These are phyloP conservation scores for Brachionus angularis DNA, from an alignment of 1,140 invertebrate genomes.

Conservation along the genomic window DNA sequence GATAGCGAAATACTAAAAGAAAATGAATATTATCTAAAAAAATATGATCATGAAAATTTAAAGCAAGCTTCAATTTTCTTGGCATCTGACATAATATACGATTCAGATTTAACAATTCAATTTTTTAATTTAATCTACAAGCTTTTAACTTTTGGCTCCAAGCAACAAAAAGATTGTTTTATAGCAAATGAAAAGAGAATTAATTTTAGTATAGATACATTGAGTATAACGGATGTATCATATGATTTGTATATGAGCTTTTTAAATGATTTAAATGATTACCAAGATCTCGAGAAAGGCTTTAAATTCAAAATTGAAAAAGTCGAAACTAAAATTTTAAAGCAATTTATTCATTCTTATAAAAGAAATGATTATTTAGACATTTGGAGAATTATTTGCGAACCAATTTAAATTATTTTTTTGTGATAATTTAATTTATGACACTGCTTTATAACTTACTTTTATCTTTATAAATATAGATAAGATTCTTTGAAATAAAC, in stretches of 20 bases:
- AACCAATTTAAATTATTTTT: no score
- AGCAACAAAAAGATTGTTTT: not conserved
- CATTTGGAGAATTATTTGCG: conserved; percentile 11
- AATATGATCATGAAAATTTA: not conserved
- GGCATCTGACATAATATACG: conserved; percentile 10
- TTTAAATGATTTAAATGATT: conserved; percentile 19
- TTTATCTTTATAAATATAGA: no score
- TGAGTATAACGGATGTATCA: conserved; percentile 15
- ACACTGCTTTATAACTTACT: no score
- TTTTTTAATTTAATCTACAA: conserved; percentile 25
- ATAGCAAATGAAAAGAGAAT: conserved; percentile 37
- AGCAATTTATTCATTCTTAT: not conserved
- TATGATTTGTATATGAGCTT: conserved; percentile 11
- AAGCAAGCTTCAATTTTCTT: not conserved
- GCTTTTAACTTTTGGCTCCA: not conserved
- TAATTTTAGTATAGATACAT: not conserved
- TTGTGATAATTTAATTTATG: no score
- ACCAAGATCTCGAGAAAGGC: not conserved
- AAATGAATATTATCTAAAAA: not conserved
- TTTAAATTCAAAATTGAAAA: not conserved
- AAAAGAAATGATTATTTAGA: conserved; percentile 29
- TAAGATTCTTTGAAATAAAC: no score
- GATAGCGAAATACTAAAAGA: not conserved
- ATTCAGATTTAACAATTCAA: not conserved
- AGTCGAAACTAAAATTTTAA: not conserved